These are phyloP conservation scores for Melanotaenia nigrans DNA, from an alignment of 2,797 vertebrate genomes.

Conservation along the genomic window DNA sequence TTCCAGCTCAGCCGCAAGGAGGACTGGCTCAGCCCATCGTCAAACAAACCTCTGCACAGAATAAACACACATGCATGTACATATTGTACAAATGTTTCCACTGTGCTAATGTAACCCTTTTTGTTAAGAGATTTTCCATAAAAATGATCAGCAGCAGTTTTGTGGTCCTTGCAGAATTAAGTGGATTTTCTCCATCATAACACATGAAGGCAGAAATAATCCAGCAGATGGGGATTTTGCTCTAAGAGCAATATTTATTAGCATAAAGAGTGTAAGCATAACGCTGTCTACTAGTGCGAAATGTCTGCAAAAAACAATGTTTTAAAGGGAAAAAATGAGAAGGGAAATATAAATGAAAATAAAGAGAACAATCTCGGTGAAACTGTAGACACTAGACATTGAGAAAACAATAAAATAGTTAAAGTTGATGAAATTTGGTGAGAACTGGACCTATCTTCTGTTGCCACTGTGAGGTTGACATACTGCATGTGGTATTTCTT, in stretches of 20 bases:
- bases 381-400: neutral
- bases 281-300: neutral
- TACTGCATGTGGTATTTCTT: neutral
- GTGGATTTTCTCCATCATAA: neutral
- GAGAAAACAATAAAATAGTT: neutral
- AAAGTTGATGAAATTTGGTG: neutral
- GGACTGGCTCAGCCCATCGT: slow-evolving; percentile 52
- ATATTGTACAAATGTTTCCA: slow-evolving; percentile 34
- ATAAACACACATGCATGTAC: slow-evolving; percentile 36
- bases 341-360: neutral
- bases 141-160: slow-evolving; percentile 15
- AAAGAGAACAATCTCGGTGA: neutral
- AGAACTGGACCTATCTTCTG: neutral
- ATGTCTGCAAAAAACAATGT: neutral
- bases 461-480: neutral
- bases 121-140: slow-evolving; percentile 25
- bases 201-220: slow-evolving; percentile 14
- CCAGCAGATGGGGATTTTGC: neutral
- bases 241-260: neutral
- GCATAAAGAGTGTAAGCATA: neutral
- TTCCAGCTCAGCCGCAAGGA: slow-evolving; percentile 58
- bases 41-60: slow-evolving; percentile 38
- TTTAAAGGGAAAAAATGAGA: neutral
- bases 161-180: neutral
- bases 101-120: slow-evolving; percentile 6